phyloP scores from a whole-genome alignment of 1,140 invertebrate genomes.

The Pissodes strobi region DNA sequence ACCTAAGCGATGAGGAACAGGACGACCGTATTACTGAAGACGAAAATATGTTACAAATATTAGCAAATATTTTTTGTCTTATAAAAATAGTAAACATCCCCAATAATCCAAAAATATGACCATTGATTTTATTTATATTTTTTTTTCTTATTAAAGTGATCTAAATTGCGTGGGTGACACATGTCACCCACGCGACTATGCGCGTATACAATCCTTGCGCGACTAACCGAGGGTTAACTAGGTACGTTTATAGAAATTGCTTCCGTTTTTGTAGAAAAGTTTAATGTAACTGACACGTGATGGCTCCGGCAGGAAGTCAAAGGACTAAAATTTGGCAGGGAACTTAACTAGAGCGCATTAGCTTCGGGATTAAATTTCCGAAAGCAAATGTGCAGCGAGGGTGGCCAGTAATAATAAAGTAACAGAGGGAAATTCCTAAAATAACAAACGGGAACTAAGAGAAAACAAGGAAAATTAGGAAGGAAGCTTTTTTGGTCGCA shows the following conservation, averaged over 20 bases:
- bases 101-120: too few relatives aligned
- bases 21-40: too few relatives aligned
- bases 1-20: too few relatives aligned
- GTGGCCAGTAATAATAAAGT: not conserved
- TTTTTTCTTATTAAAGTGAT: too few relatives aligned
- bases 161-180: too few relatives aligned
- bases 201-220: too few relatives aligned
- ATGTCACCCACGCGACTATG: too few relatives aligned
- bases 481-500: not conserved
- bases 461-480: not conserved
- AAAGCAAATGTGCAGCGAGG: slow-evolving; percentile 6
- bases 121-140: too few relatives aligned
- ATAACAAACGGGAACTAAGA: not conserved
- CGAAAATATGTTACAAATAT: too few relatives aligned
- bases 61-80: too few relatives aligned
- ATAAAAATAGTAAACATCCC: too few relatives aligned
- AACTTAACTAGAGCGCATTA: slow-evolving; percentile 20
- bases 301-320: slow-evolving; percentile 5
- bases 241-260: not conserved
- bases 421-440: slow-evolving; percentile 1
- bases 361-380: slow-evolving; percentile 13
- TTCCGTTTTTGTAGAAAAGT: slow-evolving; percentile 1
- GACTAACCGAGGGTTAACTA: too few relatives aligned
- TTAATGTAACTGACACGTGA: slow-evolving; percentile 16
- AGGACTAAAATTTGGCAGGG: slow-evolving; percentile 16